Conservation (phyloP, 2,797 vertebrate species). For the Apogon hyalosoma region DNA sequence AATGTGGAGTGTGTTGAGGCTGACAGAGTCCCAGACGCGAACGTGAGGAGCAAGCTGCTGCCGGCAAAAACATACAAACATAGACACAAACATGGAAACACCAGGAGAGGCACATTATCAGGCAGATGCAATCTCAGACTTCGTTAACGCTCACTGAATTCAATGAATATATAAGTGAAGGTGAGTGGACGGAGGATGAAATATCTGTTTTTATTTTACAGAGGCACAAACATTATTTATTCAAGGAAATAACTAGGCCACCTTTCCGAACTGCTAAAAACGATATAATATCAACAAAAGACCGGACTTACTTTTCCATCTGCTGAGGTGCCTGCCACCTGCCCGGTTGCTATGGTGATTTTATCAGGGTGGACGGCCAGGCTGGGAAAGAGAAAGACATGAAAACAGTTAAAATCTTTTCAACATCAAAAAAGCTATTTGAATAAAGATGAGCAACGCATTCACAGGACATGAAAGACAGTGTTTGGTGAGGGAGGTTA, state of each 20-base stretch:
- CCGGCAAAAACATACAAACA: constrained; percentile 33
- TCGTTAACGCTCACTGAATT: constrained; percentile 4
- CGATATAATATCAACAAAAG: constrained; percentile 16
- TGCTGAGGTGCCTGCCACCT: constrained; percentile 95
- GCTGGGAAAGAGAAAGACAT: constrained; percentile 75
- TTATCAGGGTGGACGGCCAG: constrained; percentile 98
- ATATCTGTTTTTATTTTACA: neutral
- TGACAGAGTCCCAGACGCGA: constrained; percentile 98
- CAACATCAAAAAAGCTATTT: constrained; percentile 49
- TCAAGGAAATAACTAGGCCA: neutral
- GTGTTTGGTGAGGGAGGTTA: constrained; percentile 17
- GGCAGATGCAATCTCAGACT: neutral
- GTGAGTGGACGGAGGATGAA: constrained; percentile 4
- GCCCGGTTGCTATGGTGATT: constrained; percentile 99
- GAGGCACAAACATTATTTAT: neutral
- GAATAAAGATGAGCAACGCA: constrained; percentile 64
- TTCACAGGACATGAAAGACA: constrained; percentile 48
- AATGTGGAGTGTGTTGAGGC: constrained; percentile 94
- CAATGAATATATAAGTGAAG: neutral
- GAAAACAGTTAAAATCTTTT: constrained; percentile 55
- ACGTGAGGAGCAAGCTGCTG: constrained; percentile 95
- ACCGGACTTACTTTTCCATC: constrained; percentile 93
- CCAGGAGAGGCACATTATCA: constrained; percentile 4
- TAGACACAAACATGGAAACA: constrained; percentile 8
- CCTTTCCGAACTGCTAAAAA: neutral